Conservation (phyloP, 2,113 vertebrate genomes). For the Stegastes partitus region DNA sequence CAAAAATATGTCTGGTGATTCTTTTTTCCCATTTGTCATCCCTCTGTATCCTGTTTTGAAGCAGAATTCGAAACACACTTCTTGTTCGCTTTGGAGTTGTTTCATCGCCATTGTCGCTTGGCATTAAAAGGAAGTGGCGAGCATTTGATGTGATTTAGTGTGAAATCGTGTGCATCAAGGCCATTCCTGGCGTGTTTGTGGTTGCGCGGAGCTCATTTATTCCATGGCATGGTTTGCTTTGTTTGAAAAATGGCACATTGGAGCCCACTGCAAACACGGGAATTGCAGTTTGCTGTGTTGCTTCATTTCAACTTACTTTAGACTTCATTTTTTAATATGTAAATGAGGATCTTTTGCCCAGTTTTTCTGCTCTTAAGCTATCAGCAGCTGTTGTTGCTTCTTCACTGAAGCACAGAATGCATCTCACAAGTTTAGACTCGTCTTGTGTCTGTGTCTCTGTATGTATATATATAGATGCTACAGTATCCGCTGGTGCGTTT, state of each 20-base stretch:
- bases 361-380: background rate
- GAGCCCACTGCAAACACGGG: background rate
- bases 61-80: background rate
- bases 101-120: background rate
- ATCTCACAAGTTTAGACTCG: no score
- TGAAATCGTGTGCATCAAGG: conserved; percentile 10
- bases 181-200: background rate
- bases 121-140: conserved; percentile 9
- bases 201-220: conserved; percentile 3
- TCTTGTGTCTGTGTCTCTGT: no score
- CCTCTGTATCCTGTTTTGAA: conserved; percentile 21
- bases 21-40: background rate
- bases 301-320: background rate
- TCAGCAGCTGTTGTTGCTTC: background rate
- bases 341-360: no score
- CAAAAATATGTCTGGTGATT: background rate
- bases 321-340: no score
- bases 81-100: conserved; percentile 13
- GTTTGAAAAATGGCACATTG: background rate
- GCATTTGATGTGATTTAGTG: conserved; percentile 32
- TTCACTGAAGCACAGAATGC: no score
- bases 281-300: background rate
- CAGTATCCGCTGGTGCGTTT: background rate
- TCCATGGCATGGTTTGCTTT: conserved; percentile 22
- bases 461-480: conserved; percentile 11